Conservation (phyloP, 1,140 invertebrate species). For the Scaptomyza graminum region DNA sequence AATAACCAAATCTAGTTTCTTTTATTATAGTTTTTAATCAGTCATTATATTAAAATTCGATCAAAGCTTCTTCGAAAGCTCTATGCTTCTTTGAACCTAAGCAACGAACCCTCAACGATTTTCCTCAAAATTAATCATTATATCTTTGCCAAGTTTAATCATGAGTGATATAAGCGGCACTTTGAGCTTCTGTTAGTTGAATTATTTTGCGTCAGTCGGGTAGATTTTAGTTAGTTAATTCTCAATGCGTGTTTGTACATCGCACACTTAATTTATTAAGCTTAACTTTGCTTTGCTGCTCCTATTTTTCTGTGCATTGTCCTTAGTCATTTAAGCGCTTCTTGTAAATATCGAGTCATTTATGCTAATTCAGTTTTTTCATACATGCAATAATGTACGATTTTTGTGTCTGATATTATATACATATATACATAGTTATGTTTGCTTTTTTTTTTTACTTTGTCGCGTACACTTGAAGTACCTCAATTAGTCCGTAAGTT, state of each 20-base stretch:
- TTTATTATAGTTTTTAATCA: background rate
- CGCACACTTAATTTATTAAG: conserved; percentile 70
- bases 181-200: conserved; percentile 18
- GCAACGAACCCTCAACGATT: background rate
- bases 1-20: too few relatives aligned
- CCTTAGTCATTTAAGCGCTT: conserved; percentile 75
- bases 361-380: conserved; percentile 66
- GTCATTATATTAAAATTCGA: background rate
- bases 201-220: conserved; percentile 6
- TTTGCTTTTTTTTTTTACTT: conserved; percentile 35
- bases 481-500: conserved; percentile 70
- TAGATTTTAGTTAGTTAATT: conserved; percentile 56
- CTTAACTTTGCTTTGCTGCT: conserved; percentile 42
- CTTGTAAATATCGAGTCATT: conserved; percentile 81
- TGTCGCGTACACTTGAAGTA: conserved; percentile 69
- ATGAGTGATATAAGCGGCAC: background rate
- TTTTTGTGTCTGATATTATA: conserved; percentile 38
- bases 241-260: conserved; percentile 11
- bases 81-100: background rate
- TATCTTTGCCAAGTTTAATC: conserved; percentile 1
- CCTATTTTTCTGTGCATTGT: conserved; percentile 6
- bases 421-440: conserved; percentile 19
- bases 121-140: background rate
- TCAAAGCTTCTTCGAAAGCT: background rate
- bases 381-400: conserved; percentile 20